Evolutionary conservation across 2,888 invertebrate genomes (phyloP), one percentile per base, ranked within the genome.

Genomic region (Syritta pipiens): DNA sequence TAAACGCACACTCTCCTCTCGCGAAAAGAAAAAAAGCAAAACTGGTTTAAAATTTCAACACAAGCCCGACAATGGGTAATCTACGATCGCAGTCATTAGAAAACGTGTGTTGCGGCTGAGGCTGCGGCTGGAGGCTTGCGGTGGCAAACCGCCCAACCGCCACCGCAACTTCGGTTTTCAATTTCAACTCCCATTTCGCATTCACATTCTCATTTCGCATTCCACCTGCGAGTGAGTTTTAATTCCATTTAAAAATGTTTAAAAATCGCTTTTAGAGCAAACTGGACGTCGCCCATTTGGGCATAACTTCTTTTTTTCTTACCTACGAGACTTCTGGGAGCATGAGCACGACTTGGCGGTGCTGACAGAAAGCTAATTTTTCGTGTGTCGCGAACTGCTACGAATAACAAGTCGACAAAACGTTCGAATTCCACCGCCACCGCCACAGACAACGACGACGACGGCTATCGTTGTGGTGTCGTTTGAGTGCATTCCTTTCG

Each of bases 41-140:
- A 79, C 79, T 74, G 79, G 79, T 79, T 79, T 67, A 22, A 37
- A n/a, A 49, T 44, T 59, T 63, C 44, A 51, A 35, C 30, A 22
- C 49, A 42, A 35, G 55, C 57, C 32, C 57, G 20, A 57, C 65
- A 49, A 40, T 30, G 57, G 46, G 26, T 40, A 32, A 57, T 51
- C 57, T 53, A 32, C 40, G 24, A 71, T 71, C 71, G 46, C 32
- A 62, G 68, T 35, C 40, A 53, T 55, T 75, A 55, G 55, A 69
- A 53, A 63, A 44, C 51, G 44, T 57, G 46, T 51, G 44, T 59
- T 51, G 35, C 53, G 19, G 12, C 32, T n/a, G n/a, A n/a, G 9
- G 37, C 26, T n/a, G 57, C 14, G 40, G 17, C 19, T 12, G 28
- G 32, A 42, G 4, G 28, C 20, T n/a, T 30, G 7, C 55, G 28